Percentiles rank a stretch among this genome's conserved stretches.
These are phyloP conservation scores for Poecilia picta DNA, from an alignment of 2,797 vertebrate species.

Conservation along the genomic window DNA sequence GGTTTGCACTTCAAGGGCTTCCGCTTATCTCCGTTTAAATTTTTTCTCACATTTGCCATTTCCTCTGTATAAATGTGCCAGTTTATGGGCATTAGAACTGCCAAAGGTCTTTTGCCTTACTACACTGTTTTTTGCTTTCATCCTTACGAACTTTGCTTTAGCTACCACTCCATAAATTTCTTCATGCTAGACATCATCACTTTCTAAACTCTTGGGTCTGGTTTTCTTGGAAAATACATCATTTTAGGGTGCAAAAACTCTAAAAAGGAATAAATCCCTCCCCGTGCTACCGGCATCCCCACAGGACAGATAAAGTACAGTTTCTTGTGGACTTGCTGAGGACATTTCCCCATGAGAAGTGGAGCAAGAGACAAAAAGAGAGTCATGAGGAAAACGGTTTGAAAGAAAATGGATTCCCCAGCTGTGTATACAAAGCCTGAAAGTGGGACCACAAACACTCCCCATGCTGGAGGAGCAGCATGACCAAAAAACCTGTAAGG, in stretches of 20 bases:
- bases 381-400: slow-evolving; percentile 26
- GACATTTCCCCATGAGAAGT: slow-evolving; percentile 73
- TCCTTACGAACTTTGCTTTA: not conserved
- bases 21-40: slow-evolving; percentile 10
- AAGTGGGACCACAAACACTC: slow-evolving; percentile 66
- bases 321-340: slow-evolving; percentile 67
- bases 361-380: slow-evolving; percentile 44
- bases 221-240: slow-evolving; percentile 68
- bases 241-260: slow-evolving; percentile 32
- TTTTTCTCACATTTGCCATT: slow-evolving; percentile 10
- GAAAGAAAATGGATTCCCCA: slow-evolving; percentile 79
- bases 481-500: slow-evolving; percentile 45
- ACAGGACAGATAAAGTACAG: slow-evolving; percentile 65
- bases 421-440: slow-evolving; percentile 81
- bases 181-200: slow-evolving; percentile 9
- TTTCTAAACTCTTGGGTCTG: slow-evolving; percentile 45
- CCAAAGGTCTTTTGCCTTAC: not conserved
- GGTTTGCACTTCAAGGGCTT: slow-evolving; percentile 22
- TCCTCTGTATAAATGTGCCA: not conserved
- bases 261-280: slow-evolving; percentile 71
- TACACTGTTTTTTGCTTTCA: not conserved
- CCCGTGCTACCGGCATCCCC: slow-evolving; percentile 19
- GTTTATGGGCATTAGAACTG: not conserved
- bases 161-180: slow-evolving; percentile 7
- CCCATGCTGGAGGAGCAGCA: slow-evolving; percentile 45